Conservation (phyloP, 2,113 vertebrate genomes). For the Rhynchomys soricoides region DNA sequence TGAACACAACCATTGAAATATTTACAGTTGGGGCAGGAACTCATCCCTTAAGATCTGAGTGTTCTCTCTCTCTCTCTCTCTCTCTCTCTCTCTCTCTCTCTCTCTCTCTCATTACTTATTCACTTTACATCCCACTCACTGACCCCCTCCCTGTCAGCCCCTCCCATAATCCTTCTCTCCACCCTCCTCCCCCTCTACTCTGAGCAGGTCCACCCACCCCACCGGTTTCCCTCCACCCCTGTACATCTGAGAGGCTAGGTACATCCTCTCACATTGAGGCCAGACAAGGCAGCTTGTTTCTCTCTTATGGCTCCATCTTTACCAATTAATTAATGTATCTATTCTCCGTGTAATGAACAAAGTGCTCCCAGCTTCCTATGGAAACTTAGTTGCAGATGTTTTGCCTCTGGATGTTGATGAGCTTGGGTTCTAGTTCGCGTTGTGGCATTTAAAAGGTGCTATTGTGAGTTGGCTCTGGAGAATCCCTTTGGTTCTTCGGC, state of each 20-base stretch:
- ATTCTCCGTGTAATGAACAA: background rate
- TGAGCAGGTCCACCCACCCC: too few relatives aligned
- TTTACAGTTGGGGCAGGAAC: rapidly evolving
- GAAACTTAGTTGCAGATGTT: background rate
- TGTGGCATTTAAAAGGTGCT: background rate
- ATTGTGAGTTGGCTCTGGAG: background rate
- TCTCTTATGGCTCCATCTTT: background rate
- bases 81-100: background rate
- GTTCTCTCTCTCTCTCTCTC: background rate
- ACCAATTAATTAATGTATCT: background rate
- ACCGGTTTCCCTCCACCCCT: too few relatives aligned
- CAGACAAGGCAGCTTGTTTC: background rate
- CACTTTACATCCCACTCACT: too few relatives aligned
- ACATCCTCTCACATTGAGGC: too few relatives aligned
- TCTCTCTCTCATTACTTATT: background rate
- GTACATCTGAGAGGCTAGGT: too few relatives aligned
- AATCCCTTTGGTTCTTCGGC: background rate
- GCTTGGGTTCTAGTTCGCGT: background rate
- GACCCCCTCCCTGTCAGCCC: too few relatives aligned
- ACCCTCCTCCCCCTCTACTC: too few relatives aligned
- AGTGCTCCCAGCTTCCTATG: background rate
- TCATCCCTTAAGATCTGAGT: background rate
- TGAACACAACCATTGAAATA: background rate
- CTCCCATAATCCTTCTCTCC: too few relatives aligned
- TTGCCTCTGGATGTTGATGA: background rate